Evolutionary conservation across 2,797 vertebrate genomes (phyloP).

Genomic region (Pangasius krempfi): DNA sequence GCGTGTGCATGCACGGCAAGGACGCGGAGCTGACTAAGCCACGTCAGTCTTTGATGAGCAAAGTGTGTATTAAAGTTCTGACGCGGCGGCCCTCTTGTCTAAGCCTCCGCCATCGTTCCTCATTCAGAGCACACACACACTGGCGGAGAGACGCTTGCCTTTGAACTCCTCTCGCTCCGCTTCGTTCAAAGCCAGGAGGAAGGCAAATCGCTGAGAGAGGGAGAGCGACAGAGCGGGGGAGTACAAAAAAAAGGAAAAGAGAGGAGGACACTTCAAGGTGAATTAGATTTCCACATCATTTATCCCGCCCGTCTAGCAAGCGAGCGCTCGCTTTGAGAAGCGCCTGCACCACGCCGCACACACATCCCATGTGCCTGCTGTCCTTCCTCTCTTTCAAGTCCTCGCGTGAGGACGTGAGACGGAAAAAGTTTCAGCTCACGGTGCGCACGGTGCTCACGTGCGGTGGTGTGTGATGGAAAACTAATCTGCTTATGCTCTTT

Average conservation of each 20-base stretch:
- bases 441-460: background rate
- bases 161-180: slow-evolving; percentile 66
- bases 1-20: slow-evolving; percentile 58
- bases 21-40: slow-evolving; percentile 66
- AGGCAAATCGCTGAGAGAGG: slow-evolving; percentile 66
- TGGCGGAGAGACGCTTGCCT: slow-evolving; percentile 53
- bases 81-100: slow-evolving; percentile 61
- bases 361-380: slow-evolving; percentile 42
- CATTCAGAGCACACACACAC: slow-evolving; percentile 60
- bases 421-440: slow-evolving; percentile 24
- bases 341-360: slow-evolving; percentile 17
- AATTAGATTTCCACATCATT: slow-evolving; percentile 88
- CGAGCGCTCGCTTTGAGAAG: slow-evolving; percentile 77
- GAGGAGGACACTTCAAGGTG: slow-evolving; percentile 84
- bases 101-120: slow-evolving; percentile 62
- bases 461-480: slow-evolving; percentile 36
- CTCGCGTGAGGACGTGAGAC: slow-evolving; percentile 59
- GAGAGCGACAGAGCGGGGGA: slow-evolving; percentile 48
- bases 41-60: slow-evolving; percentile 71
- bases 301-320: slow-evolving; percentile 68
- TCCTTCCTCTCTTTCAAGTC: slow-evolving; percentile 58
- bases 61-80: slow-evolving; percentile 56
- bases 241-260: slow-evolving; percentile 37
- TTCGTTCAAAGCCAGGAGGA: slow-evolving; percentile 77
- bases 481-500: slow-evolving; percentile 14